Conservation (phyloP, 1,140 invertebrate genomes). For the Platorchestia sp. region DNA sequence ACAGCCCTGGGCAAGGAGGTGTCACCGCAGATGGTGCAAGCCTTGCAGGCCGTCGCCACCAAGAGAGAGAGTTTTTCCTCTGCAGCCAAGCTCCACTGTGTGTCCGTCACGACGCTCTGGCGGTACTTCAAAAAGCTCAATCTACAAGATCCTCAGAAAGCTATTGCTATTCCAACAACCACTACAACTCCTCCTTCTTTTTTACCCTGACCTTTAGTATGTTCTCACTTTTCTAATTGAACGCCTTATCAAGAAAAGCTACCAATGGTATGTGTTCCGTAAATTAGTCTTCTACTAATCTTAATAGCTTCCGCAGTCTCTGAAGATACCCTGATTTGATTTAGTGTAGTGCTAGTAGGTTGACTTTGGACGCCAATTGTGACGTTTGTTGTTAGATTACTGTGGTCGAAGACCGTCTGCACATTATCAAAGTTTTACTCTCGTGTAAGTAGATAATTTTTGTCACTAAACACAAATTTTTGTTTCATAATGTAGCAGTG, state of each 20-base stretch:
- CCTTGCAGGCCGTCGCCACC: constrained; percentile 66
- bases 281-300: neutral
- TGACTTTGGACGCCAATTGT: neutral
- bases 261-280: neutral
- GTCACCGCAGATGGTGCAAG: constrained; percentile 66
- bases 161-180: constrained; percentile 8
- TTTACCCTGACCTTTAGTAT: constrained; percentile 46
- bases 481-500: neutral
- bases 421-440: neutral
- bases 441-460: neutral
- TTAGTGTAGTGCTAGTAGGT: neutral
- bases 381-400: neutral
- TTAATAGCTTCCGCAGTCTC: neutral
- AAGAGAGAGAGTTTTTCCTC: constrained; percentile 67
- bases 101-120: constrained; percentile 67
- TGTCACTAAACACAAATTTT: constrained; percentile 4
- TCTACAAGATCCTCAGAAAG: constrained; percentile 25
- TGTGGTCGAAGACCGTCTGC: neutral
- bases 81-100: constrained; percentile 67
- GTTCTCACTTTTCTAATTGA: constrained; percentile 13
- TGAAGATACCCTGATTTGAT: neutral
- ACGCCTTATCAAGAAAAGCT: constrained; percentile 34
- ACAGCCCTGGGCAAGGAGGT: constrained; percentile 65
- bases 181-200: constrained; percentile 22
- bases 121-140: constrained; percentile 66